A percentile compares a stretch with the other conserved stretches of the same genome.
Conservation (phyloP, 2,888 invertebrate species). For the Ectemnius continuus region DNA sequence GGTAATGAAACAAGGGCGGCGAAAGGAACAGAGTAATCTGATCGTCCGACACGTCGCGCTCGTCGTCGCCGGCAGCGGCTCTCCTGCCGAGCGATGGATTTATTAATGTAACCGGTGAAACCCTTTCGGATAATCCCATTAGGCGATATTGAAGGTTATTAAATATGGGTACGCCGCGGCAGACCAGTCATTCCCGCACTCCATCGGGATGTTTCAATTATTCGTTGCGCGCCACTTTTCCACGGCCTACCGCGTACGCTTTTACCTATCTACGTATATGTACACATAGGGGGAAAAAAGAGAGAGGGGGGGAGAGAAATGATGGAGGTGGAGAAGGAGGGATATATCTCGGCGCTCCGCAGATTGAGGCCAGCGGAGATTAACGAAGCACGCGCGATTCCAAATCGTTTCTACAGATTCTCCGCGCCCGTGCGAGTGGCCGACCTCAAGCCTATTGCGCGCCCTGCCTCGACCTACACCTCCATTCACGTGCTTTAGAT, state of each 20-base stretch:
- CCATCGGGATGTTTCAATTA: constrained; percentile 55
- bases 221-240: constrained; percentile 36
- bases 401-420: constrained; percentile 59
- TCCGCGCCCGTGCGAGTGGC: constrained; percentile 31
- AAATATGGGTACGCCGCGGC: constrained; percentile 64
- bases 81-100: constrained; percentile 61
- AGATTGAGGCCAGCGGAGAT: constrained; percentile 56
- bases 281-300: background rate
- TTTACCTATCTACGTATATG: background rate
- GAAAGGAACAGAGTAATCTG: constrained; percentile 45
- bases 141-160: constrained; percentile 74
- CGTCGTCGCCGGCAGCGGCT: constrained; percentile 34
- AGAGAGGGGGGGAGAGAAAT: constrained; percentile 9
- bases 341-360: constrained; percentile 38
- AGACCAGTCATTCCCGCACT: constrained; percentile 16
- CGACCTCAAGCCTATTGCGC: constrained; percentile 38
- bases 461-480: constrained; percentile 6
- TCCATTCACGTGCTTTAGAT: constrained; percentile 19
- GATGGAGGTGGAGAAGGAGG: no score
- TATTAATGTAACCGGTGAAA: constrained; percentile 74
- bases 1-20: constrained; percentile 21
- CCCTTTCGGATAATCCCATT: constrained; percentile 74
- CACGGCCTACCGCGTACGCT: background rate
- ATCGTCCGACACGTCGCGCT: constrained; percentile 51
- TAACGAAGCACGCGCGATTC: constrained; percentile 54